Conservation (phyloP, 1,140 invertebrate species). For the Drosophila sproati region DNA sequence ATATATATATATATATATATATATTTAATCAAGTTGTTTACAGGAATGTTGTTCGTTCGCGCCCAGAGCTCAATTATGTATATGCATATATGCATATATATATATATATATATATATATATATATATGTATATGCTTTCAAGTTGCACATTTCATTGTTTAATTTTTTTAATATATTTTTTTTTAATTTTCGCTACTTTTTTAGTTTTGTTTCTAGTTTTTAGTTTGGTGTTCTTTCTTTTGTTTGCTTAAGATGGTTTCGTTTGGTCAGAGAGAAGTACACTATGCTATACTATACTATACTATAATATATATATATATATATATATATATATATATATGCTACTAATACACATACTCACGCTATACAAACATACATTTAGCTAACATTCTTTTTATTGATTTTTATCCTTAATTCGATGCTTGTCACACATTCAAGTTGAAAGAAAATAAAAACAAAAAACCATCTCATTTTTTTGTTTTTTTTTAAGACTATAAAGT, state of each 20-base stretch:
- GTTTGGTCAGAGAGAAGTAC: neutral
- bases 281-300: neutral
- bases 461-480: constrained; percentile 21
- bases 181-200: constrained; percentile 1
- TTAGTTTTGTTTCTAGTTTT: neutral
- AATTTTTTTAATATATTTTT: neutral
- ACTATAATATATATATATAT: too few species aligned
- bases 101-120: neutral
- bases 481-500: constrained; percentile 21
- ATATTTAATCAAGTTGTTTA: neutral
- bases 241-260: constrained; percentile 2
- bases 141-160: neutral
- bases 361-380: constrained; percentile 1
- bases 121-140: neutral
- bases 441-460: neutral
- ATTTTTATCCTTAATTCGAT: constrained; percentile 23
- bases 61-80: too few species aligned
- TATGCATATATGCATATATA: too few species aligned
- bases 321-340: neutral
- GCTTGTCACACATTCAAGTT: constrained; percentile 33
- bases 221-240: constrained; percentile 5
- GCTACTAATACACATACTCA: neutral
- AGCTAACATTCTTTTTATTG: neutral
- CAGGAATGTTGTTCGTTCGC: too few species aligned
- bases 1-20: neutral